phyloP scores from a whole-genome alignment of 1,140 invertebrate genomes.

The Cyclina sinensis region DNA sequence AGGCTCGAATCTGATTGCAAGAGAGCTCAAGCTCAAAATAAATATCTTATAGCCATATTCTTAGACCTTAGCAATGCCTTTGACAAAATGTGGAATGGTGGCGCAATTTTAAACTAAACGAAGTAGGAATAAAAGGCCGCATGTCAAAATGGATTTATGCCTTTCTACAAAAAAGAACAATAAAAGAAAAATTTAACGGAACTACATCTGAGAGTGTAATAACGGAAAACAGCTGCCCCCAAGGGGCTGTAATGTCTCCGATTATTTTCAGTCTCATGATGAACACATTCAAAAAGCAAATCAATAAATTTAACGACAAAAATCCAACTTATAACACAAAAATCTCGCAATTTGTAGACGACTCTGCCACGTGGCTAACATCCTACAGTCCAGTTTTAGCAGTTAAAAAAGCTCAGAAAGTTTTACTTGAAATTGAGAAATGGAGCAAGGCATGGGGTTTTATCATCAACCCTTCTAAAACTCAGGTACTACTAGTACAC shows the following conservation, averaged over 20 bases:
- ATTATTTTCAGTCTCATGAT: slow-evolving; percentile 29
- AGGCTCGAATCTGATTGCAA: not conserved
- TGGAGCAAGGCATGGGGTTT: not conserved
- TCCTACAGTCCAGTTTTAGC: not conserved
- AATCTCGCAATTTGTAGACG: slow-evolving; percentile 5
- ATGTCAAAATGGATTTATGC: slow-evolving; percentile 4
- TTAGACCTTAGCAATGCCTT: slow-evolving; percentile 11
- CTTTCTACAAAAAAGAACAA: not conserved
- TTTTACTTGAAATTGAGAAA: not conserved
- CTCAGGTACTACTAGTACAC: not conserved
- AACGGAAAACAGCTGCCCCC: not conserved
- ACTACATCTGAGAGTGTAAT: not conserved
- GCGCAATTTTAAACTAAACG: not conserved
- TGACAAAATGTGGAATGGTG: slow-evolving; percentile 1
- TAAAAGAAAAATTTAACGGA: not conserved
- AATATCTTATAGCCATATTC: slow-evolving; percentile 3
- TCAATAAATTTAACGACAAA: not conserved
- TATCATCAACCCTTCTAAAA: not conserved
- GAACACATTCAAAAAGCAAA: not conserved
- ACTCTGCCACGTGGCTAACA: not conserved
- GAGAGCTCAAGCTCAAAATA: not conserved
- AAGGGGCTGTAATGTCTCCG: slow-evolving; percentile 5
- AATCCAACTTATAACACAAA: not conserved
- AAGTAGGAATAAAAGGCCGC: not conserved
- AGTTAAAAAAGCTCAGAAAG: not conserved